phyloP scores from a whole-genome alignment of 2,113 vertebrate species.

The Guaruba guarouba region DNA sequence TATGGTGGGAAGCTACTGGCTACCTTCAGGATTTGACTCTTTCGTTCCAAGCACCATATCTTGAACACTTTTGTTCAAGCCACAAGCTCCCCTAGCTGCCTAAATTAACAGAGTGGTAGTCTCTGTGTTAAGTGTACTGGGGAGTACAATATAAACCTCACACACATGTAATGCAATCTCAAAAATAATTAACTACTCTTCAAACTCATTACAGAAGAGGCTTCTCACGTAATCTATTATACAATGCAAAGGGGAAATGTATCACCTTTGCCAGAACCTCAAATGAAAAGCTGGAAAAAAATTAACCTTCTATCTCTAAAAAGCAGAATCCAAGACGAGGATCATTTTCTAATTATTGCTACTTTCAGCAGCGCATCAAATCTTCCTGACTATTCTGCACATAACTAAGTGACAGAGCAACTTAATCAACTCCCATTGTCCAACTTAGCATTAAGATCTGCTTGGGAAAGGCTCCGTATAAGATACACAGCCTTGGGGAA shows the following conservation, averaged over 20 bases:
- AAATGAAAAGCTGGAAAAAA: constrained; percentile 5
- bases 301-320: neutral
- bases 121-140: neutral
- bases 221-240: constrained; percentile 51
- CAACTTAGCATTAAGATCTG: neutral
- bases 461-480: neutral
- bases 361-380: neutral
- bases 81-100: neutral
- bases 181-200: constrained; percentile 60
- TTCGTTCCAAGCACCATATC: neutral
- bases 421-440: neutral
- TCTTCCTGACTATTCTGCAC: neutral
- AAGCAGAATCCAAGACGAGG: neutral
- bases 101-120: neutral
- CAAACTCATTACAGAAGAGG: constrained; percentile 52
- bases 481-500: neutral
- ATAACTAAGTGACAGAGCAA: neutral
- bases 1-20: neutral
- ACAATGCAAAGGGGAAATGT: constrained; percentile 45
- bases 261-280: constrained; percentile 5
- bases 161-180: neutral
- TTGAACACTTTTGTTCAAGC: neutral
- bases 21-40: neutral
- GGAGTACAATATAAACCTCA: neutral
- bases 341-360: neutral